Conservation (phyloP, 2,797 vertebrate genomes). For the Sebastes glaucus region DNA sequence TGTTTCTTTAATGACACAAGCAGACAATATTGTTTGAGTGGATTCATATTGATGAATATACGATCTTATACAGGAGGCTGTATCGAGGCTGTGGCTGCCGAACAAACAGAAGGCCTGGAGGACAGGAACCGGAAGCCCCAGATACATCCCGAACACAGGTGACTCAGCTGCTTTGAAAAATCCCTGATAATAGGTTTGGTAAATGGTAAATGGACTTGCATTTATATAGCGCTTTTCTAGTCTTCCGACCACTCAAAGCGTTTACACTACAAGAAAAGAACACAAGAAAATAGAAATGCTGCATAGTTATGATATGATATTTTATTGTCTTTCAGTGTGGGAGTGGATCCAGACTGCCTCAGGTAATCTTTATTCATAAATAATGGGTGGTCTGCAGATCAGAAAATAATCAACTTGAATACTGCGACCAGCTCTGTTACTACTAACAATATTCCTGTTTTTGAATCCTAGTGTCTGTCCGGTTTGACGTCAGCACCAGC, state of each 20-base stretch:
- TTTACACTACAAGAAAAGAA: too few relatives aligned
- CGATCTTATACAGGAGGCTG: too few relatives aligned
- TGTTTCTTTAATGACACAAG: too few relatives aligned
- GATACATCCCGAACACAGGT: too few relatives aligned
- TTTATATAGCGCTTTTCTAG: fast-evolving
- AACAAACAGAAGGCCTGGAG: too few relatives aligned
- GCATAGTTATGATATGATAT: background rate
- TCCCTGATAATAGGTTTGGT: too few relatives aligned
- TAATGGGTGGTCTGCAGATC: background rate
- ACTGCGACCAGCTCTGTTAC: background rate
- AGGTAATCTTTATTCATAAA: background rate
- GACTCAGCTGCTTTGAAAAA: background rate
- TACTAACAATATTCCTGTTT: background rate
- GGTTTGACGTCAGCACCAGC: background rate
- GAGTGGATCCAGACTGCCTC: slow-evolving; percentile 11
- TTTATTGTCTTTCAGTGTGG: slow-evolving; percentile 16
- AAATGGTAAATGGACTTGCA: too few relatives aligned
- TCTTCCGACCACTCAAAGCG: too few relatives aligned
- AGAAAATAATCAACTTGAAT: background rate
- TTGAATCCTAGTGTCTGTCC: background rate
- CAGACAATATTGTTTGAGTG: too few relatives aligned
- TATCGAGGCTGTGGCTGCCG: too few relatives aligned
- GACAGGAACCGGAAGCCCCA: too few relatives aligned
- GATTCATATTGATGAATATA: too few relatives aligned
- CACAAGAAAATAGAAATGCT: background rate